Conservation (phyloP, 2,113 vertebrate genomes). For the Engystomops pustulosus region DNA sequence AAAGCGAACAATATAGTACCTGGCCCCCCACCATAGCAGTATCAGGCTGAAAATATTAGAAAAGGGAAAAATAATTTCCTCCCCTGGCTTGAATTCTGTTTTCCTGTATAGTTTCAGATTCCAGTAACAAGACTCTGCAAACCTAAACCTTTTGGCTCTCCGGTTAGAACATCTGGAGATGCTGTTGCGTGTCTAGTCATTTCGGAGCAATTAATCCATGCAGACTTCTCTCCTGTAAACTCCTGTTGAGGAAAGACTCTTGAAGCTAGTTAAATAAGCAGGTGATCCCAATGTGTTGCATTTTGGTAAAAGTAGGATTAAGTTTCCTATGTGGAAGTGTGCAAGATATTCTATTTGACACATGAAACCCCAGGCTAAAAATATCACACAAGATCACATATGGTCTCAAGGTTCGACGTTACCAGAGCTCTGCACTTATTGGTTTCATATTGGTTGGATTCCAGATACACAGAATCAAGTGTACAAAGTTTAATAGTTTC, state of each 20-base stretch:
- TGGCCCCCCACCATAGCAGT: constrained; percentile 16
- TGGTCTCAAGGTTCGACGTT: constrained; percentile 11
- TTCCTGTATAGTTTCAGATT: constrained; percentile 59
- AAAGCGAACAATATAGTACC: neutral
- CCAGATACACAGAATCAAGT: neutral
- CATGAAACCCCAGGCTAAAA: constrained; percentile 62
- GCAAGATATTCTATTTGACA: constrained; percentile 57
- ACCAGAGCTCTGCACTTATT: neutral
- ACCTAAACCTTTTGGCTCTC: constrained; percentile 56
- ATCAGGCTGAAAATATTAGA: constrained; percentile 46
- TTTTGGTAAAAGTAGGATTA: constrained; percentile 60
- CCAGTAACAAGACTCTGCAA: constrained; percentile 60
- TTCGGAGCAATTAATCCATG: constrained; percentile 44
- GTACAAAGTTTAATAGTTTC: neutral
- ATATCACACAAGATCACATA: constrained; percentile 59
- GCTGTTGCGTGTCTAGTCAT: constrained; percentile 43
- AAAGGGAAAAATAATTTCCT: constrained; percentile 7
- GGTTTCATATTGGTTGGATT: neutral
- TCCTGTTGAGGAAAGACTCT: constrained; percentile 47
- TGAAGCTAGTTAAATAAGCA: constrained; percentile 26
- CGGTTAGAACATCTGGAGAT: constrained; percentile 46
- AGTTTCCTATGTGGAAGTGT: constrained; percentile 62
- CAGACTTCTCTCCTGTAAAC: constrained; percentile 36
- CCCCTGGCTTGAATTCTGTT: neutral
- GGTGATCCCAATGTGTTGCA: constrained; percentile 37